phyloP scores from a whole-genome alignment of 2,888 invertebrate genomes.

The Frankliniella intonsa region DNA sequence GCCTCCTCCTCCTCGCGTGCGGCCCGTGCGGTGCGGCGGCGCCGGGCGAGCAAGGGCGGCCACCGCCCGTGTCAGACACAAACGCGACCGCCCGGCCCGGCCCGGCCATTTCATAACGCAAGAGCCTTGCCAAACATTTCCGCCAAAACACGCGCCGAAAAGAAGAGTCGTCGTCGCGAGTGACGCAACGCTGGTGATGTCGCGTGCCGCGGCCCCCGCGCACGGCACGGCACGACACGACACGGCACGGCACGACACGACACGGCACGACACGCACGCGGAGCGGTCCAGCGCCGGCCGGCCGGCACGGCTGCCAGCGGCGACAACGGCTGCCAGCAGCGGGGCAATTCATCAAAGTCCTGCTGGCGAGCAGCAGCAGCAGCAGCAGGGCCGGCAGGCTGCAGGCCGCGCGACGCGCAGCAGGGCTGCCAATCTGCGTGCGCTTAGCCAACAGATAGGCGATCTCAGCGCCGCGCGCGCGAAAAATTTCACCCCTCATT shows the following conservation, averaged over 20 bases:
- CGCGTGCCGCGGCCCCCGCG: no score
- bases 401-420: no score
- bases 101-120: neutral
- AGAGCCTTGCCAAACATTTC: no score
- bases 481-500: slow-evolving; percentile 12
- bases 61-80: neutral
- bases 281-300: neutral
- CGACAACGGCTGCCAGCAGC: neutral
- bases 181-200: no score
- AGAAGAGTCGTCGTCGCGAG: no score
- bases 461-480: neutral
- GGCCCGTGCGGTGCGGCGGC: no score
- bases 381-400: no score
- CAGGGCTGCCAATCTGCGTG: neutral
- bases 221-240: no score
- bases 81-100: neutral
- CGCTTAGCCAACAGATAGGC: neutral
- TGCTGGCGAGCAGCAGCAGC: no score
- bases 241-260: no score
- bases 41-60: neutral
- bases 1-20: neutral
- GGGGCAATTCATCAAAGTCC: neutral
- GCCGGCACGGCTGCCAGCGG: neutral
- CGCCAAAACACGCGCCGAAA: no score
- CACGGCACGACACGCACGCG: no score